Base-by-base conservation (phyloP, 1,140 invertebrate genomes). In the Lepidotrigona ventralis region DNA sequence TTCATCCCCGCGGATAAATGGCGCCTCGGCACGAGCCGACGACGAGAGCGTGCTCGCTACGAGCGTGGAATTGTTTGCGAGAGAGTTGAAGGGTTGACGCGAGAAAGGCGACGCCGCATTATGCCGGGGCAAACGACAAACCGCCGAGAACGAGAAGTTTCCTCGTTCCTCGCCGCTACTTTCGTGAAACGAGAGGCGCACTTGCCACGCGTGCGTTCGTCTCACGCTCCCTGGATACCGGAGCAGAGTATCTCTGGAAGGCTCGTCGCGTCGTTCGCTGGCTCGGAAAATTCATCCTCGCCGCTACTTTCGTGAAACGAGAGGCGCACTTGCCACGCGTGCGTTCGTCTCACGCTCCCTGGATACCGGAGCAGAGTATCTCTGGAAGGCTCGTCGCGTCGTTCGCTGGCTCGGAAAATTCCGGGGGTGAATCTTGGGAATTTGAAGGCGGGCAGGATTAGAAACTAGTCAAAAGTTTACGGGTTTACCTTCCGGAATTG, bases 61-160 rank as follows among this genome's bases (percentile, higher is more conserved):
- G 15, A 39, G 29, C 29, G 15, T 17, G 77, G 54, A 79, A 79
- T 71, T 71, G 78, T 71, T 79, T 71, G 60, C 68, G 68, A 39
- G 54, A 5, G 66, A 60, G 68, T 70, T 79, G 71, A 79, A 56
- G 39, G 68, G 68, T 21, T 71, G 78, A 79, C 78, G 6, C 8
- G 78, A 0, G 68, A 71, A 39, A 15, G n/a, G 15, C 33, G 77
- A 26, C 11, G 53, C 33, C 8, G 53, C 33, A 26, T 79, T 68
- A 78, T 54, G 8, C 26, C 14, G 29, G 1, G 14, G 63, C 76
- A 79, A 79, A 69, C 66, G 77, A 71, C 78, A 72, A 80, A 80
- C 69, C 23, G 17, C 53, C 69, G 69, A 21, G 69, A n/a, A 51
- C 68, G 23, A 70, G 68, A 69, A 69, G 68, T 69, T 71, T 71